These are phyloP conservation scores for Bergia sp. DNA, from an alignment of 92 coral and sea anemone species.

Conservation along the genomic window DNA sequence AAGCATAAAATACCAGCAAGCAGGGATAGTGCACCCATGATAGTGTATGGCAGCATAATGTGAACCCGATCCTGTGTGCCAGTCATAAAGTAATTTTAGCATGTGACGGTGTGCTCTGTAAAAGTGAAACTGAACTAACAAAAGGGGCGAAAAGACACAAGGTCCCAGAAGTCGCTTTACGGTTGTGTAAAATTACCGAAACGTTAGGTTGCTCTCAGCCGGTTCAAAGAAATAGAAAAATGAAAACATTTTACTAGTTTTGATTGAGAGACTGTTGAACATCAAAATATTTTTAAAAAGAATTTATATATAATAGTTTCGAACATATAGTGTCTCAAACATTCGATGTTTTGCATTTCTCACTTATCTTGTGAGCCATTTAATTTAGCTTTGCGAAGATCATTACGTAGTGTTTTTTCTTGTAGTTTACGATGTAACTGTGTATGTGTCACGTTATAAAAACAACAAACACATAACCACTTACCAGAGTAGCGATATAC, in stretches of 20 bases:
- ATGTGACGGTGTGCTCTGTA: neutral
- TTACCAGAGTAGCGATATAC: conserved; percentile 25
- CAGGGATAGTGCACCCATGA: conserved; percentile 23
- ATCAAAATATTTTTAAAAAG: neutral
- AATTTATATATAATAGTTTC: too few species aligned
- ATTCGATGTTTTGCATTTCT: neutral
- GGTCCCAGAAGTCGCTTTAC: neutral
- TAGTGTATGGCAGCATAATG: conserved; percentile 29
- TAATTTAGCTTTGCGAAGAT: too few species aligned
- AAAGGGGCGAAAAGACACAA: too few species aligned
- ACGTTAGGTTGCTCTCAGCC: too few species aligned
- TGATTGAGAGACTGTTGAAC: neutral
- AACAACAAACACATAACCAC: neutral
- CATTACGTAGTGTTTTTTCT: too few species aligned
- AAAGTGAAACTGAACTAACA: neutral
- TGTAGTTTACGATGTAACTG: neutral
- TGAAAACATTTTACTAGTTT: too few species aligned
- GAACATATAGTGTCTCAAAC: neutral
- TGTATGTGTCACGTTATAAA: neutral
- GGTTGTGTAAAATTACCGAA: neutral
- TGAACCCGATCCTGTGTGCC: conserved; percentile 31
- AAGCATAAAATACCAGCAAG: conserved; percentile 26
- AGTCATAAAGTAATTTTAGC: neutral
- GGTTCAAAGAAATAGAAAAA: neutral
- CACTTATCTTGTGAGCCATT: too few species aligned